These are phyloP conservation scores for Chloroclysta siterata DNA, from an alignment of 2,888 invertebrate genomes.

Conservation along the genomic window DNA sequence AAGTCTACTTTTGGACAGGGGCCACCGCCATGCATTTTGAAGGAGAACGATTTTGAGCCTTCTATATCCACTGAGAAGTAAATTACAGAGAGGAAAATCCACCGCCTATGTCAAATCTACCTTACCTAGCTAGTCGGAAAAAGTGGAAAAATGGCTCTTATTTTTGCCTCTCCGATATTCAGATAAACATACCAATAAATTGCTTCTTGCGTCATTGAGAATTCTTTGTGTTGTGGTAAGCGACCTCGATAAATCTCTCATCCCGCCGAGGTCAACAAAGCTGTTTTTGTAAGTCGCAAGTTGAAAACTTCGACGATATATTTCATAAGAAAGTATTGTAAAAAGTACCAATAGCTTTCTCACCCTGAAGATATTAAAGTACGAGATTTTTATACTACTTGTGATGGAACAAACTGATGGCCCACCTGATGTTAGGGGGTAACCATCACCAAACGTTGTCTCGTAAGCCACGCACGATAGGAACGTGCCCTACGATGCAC, in stretches of 20 bases:
- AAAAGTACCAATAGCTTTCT: background rate
- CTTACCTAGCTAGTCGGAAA: background rate
- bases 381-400: too few species aligned
- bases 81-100: too few species aligned
- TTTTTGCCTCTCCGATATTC: slow-evolving; percentile 19
- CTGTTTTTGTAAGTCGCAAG: slow-evolving; percentile 32
- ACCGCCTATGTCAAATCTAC: background rate
- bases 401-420: too few species aligned
- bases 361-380: too few species aligned
- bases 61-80: too few species aligned
- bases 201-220: slow-evolving; percentile 50
- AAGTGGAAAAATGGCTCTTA: background rate
- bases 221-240: slow-evolving; percentile 62
- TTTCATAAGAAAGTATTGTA: background rate
- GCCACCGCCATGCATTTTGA: too few species aligned
- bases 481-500: too few species aligned
- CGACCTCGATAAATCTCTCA: slow-evolving; percentile 73
- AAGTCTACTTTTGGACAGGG: too few species aligned
- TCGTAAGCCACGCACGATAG: too few species aligned
- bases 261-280: slow-evolving; percentile 62
- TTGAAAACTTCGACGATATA: background rate
- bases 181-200: slow-evolving; percentile 37
- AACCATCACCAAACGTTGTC: too few species aligned
- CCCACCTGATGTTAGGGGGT: too few species aligned
- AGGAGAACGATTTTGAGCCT: too few species aligned